Evolutionary conservation across 2,113 vertebrate genomes (phyloP), one percentile per base, ranked within the genome.

Genomic region (Bujurquina vittata): DNA sequence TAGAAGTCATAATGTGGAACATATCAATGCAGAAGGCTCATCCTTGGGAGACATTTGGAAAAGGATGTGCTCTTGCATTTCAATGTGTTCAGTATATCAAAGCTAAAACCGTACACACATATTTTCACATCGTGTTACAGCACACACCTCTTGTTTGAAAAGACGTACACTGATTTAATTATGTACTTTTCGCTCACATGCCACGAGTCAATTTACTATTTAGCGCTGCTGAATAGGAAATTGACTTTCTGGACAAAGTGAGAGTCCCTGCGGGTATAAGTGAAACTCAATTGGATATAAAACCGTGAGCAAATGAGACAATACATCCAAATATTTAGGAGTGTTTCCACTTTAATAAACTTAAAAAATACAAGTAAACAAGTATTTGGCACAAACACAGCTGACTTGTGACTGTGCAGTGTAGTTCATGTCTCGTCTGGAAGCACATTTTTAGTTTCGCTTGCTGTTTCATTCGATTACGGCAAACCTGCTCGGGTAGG

Each of bases 251-350:
- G 26, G 91, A 91, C 91, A 90, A 89, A 90, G 90, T 84, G 86
- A 78, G 84, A 63, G 77, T 84, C 84, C 83, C 2, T 26, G 77
- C 77, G 82, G 81, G 75, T 58, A 67, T 8, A 75, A 81, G 80
- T 85, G 88, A 22, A 87, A 78, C 90, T 92, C 87, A 88, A 79
- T 92, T 91, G 81, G 85, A 92, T 90, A 84, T 87, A 89, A 91
- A 93, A 93, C 91, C 87, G 84, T 80, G 31, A 88, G 17, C 49
- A 52, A 52, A 52, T 31, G 65, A 69, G 65, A 52, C 65, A 52
- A 52, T 69, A 31, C 2, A 10, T 29, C 15, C 2, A 69, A 52
- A 69, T 52, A 52, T 52, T 52, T 23, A 52, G 40, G 65, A 49
- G 52, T 1, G 40, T 49, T 69, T 69, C 40, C 18, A 69, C 18